Percentiles rank a stretch among this genome's conserved stretches.
phyloP scores from a whole-genome alignment of 1,140 invertebrate species.

The Bombus confusus region DNA sequence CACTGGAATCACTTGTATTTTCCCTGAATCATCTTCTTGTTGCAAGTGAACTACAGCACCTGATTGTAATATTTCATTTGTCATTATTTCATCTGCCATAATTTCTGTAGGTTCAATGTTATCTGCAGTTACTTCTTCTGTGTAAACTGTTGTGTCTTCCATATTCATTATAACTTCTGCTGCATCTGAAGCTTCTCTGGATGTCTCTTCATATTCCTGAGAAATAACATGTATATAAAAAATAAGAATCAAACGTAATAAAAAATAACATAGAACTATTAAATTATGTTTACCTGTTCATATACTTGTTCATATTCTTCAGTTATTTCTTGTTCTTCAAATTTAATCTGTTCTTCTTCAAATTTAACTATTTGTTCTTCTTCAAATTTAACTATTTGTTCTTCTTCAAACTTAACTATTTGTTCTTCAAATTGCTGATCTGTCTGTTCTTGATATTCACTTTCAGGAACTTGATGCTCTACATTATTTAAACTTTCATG shows the following conservation, averaged over 20 bases:
- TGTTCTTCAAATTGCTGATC: constrained; percentile 62
- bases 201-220: constrained; percentile 79
- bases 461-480: constrained; percentile 50
- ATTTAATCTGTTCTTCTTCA: constrained; percentile 70
- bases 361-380: constrained; percentile 71
- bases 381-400: constrained; percentile 68
- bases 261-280: neutral
- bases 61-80: constrained; percentile 74
- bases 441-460: constrained; percentile 55
- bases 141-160: constrained; percentile 78
- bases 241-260: neutral
- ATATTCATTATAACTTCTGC: constrained; percentile 78
- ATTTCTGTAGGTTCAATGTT: constrained; percentile 75
- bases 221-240: constrained; percentile 39
- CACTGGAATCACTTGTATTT: constrained; percentile 80
- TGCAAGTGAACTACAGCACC: constrained; percentile 77
- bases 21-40: constrained; percentile 76
- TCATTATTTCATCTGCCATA: constrained; percentile 78
- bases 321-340: constrained; percentile 67
- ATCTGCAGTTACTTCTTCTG: constrained; percentile 79
- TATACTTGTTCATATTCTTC: constrained; percentile 71
- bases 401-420: constrained; percentile 69
- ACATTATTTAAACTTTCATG: constrained; percentile 55
- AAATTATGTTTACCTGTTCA: constrained; percentile 69
- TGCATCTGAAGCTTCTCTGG: constrained; percentile 75